Evolutionary conservation across 2,888 invertebrate species (phyloP), one percentile per base, ranked within the genome.

Genomic region (Diarsia mendica): DNA sequence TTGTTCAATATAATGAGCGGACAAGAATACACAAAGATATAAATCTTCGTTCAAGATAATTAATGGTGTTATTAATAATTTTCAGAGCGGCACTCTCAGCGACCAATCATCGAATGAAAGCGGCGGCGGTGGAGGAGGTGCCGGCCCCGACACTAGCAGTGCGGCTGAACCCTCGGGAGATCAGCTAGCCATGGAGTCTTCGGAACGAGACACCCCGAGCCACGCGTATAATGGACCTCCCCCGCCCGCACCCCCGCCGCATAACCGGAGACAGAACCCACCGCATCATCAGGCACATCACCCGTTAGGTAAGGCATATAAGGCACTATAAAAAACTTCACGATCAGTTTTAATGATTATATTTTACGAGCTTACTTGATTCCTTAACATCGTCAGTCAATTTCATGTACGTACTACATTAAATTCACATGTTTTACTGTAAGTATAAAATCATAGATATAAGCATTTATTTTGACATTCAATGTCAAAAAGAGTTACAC

Each of bases 191-290:
- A 96, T 98, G 91, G 98, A 98, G 91, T 97, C 98, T 13, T 95
- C 97, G 23, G 98, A 98, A 81, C 97, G 98, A 85, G 97, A 97
- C 87, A 92, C 94, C 0, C 95, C 94, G 2, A 97, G 94, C 91
- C 97, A 95, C 90, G 95, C 95, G 89, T 95, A 96, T 92, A 96
- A 93, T 85, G 97, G 92, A 85, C 97, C 92, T 79, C 97, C 97
- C 3, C 97, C 96, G 0, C 97, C 96, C 0, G 97, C 97, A 2
- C 97, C 97, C 70, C 97, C 97, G 3, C 97, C 97, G 0, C 98
- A 98, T 85, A 98, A 98, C 87, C 97, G 98, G 87, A 97, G 98
- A 44, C 98, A 98, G 67, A 97, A 97, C 76, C 98, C 97, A 79
- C 97, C 97, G 60, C 97, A 97, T 83, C 97, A 97, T 70, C 98